phyloP scores from a whole-genome alignment of 1,140 invertebrate genomes.

The Orius laevigatus region DNA sequence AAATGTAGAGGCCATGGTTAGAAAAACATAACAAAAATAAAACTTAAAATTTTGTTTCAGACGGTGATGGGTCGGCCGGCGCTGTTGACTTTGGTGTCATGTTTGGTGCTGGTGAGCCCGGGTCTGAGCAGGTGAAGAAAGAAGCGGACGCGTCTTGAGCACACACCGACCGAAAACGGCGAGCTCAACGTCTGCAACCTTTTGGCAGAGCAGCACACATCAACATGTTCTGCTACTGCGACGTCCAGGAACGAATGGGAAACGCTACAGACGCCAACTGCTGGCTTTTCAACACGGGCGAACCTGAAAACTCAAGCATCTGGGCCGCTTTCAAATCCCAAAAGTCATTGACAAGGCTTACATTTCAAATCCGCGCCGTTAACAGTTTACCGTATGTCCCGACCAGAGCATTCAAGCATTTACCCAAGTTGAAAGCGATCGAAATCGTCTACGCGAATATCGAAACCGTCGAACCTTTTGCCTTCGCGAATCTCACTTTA shows the following conservation, averaged over 20 bases:
- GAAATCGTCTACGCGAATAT: constrained; percentile 54
- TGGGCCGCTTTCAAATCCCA: constrained; percentile 53
- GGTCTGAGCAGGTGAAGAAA: not conserved
- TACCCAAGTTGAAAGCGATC: constrained; percentile 44
- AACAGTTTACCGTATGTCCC: constrained; percentile 49
- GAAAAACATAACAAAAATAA: too few relatives aligned
- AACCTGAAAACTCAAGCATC: constrained; percentile 41
- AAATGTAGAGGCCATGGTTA: too few relatives aligned
- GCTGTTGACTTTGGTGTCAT: not conserved
- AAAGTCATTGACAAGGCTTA: constrained; percentile 45
- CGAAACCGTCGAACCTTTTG: constrained; percentile 40
- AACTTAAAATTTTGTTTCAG: too few relatives aligned
- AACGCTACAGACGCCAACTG: constrained; percentile 36
- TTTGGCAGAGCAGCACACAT: constrained; percentile 21
- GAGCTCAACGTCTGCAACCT: constrained; percentile 31
- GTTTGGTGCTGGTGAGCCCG: constrained; percentile 1
- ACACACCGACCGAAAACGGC: not conserved
- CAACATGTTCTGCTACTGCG: constrained; percentile 32
- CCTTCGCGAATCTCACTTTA: constrained; percentile 50
- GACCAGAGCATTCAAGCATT: constrained; percentile 41
- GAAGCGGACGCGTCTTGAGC: not conserved
- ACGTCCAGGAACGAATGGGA: constrained; percentile 20
- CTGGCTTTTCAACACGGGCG: constrained; percentile 43
- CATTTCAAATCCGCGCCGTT: constrained; percentile 45
- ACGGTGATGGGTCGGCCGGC: too few relatives aligned